Percentiles rank a stretch among this genome's conserved stretches.
These are phyloP conservation scores for Drosophila elegans DNA, from an alignment of 1,140 invertebrate genomes.

Conservation along the genomic window DNA sequence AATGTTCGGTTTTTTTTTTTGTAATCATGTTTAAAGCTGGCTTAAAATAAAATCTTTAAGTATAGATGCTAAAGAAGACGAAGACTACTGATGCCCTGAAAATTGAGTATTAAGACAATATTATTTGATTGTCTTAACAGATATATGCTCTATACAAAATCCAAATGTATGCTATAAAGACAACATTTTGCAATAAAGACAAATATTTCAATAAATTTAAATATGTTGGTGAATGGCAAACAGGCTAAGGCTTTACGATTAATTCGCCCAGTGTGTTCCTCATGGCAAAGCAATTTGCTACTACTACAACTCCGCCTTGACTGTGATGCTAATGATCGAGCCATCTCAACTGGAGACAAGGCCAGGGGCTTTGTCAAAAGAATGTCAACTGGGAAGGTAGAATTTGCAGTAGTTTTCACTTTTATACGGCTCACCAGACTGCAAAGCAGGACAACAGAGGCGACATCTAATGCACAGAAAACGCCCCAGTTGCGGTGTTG, in stretches of 20 bases:
- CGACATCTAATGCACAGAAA: conserved; percentile 19
- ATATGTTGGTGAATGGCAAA: no score
- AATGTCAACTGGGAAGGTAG: conserved; percentile 23
- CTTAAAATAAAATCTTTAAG: no score
- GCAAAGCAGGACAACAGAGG: conserved; percentile 6
- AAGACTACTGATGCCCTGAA: no score
- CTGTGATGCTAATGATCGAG: conserved; percentile 33
- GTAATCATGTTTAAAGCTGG: background rate
- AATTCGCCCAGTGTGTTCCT: background rate
- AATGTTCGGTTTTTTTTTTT: background rate
- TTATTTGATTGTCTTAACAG: no score
- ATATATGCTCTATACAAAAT: no score
- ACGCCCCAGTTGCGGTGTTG: conserved; percentile 46
- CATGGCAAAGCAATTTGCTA: conserved; percentile 8
- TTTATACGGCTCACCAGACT: conserved; percentile 5
- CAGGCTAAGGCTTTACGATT: no score
- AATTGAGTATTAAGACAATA: no score
- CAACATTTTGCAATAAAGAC: no score
- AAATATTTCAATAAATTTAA: no score
- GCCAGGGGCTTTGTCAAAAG: conserved; percentile 20
- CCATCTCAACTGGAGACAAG: conserved; percentile 14
- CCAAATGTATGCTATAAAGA: no score
- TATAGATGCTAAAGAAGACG: no score
- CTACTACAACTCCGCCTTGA: conserved; percentile 6
- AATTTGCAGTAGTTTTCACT: conserved; percentile 15